Evolutionary conservation across 2,113 vertebrate genomes (phyloP).

Genomic region (Sylvietta virens): DNA sequence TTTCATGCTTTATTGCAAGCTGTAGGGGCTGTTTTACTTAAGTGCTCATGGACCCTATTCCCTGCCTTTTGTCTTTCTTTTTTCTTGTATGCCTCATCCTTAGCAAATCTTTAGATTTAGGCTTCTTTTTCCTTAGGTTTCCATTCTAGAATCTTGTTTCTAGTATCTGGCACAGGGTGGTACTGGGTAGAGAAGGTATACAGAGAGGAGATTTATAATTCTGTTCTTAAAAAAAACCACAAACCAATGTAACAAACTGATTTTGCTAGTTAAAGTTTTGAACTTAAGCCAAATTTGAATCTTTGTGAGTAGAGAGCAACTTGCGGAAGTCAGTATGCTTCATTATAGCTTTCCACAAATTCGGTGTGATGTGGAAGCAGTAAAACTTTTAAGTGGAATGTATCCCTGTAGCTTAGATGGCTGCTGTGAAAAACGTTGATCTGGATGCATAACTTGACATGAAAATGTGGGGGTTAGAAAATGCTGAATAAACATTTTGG

Average conservation of each 20-base stretch:
- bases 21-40: neutral
- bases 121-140: neutral
- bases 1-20: neutral
- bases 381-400: neutral
- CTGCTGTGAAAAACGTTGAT: neutral
- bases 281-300: neutral
- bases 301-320: neutral
- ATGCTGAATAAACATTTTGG: neutral
- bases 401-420: neutral
- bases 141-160: neutral
- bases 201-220: neutral
- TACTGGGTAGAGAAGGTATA: neutral
- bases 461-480: neutral
- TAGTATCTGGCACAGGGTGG: neutral
- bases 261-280: neutral
- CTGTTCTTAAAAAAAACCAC: neutral
- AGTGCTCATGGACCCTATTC: neutral
- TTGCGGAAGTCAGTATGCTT: neutral
- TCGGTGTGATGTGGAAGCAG: neutral
- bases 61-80: neutral
- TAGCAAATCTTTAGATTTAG: neutral
- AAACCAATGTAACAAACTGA: neutral
- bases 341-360: neutral
- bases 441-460: accelerated
- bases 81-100: neutral